phyloP scores from a whole-genome alignment of 2,113 vertebrate species.

The Ivindomyrus marchei region DNA sequence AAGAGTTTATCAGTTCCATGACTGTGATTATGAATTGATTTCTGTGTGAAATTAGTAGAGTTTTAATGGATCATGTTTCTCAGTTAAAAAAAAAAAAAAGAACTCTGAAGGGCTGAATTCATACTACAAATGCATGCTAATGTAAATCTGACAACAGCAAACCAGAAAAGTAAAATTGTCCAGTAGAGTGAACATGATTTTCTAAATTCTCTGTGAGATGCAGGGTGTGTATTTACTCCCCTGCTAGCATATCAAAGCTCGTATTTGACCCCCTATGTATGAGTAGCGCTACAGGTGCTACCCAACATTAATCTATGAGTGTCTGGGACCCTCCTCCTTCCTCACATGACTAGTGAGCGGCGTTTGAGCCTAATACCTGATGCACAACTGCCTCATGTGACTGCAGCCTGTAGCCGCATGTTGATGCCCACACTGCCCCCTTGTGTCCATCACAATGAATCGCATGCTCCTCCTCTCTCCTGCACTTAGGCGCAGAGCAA shows the following conservation, averaged over 20 bases:
- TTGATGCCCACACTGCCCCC: background rate
- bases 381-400: too few species aligned
- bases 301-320: background rate
- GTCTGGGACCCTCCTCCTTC: background rate
- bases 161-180: background rate
- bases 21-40: background rate
- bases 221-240: background rate
- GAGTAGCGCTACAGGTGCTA: background rate
- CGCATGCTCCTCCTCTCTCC: background rate
- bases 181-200: background rate
- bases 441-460: background rate
- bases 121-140: background rate
- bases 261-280: background rate
- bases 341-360: background rate
- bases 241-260: background rate
- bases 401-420: background rate
- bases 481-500: background rate
- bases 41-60: background rate
- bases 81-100: background rate
- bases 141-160: background rate
- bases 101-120: background rate
- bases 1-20: background rate
- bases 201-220: background rate
- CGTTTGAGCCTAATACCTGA: background rate
- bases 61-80: background rate